Evolutionary conservation across 2,113 vertebrate species (phyloP).

Genomic region (Myotis lucifugus): DNA sequence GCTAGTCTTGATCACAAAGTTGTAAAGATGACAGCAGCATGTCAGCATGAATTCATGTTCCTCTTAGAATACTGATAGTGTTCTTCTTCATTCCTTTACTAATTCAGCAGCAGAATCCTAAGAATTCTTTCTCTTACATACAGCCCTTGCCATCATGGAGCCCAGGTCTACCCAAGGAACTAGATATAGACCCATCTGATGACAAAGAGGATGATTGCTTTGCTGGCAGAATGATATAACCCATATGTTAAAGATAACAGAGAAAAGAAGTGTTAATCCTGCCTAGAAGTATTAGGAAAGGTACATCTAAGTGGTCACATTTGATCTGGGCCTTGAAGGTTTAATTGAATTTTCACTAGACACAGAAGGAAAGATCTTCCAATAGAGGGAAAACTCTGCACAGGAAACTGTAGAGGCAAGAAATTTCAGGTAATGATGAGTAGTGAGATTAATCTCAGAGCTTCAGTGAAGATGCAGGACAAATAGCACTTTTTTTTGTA

Average conservation of each 20-base stretch:
- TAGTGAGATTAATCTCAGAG: background rate
- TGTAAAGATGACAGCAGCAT: background rate
- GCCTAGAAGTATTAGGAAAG: background rate
- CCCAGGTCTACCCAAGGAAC: background rate
- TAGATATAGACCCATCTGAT: background rate
- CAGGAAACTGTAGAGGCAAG: background rate
- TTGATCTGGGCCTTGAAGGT: background rate
- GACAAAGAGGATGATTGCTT: background rate
- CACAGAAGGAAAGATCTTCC: background rate
- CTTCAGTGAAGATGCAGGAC: background rate
- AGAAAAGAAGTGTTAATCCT: constrained; percentile 32
- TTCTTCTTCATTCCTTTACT: background rate
- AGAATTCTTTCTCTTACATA: background rate
- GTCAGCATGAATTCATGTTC: background rate
- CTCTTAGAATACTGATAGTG: background rate
- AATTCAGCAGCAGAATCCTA: background rate
- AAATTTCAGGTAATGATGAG: background rate
- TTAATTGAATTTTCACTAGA: constrained; percentile 53
- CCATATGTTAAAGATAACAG: background rate
- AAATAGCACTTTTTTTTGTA: background rate
- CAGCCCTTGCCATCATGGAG: background rate
- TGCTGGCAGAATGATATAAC: background rate
- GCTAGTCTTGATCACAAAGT: background rate
- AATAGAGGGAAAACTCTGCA: background rate
- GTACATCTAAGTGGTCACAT: background rate